Evolutionary conservation across 2,797 vertebrate species (phyloP).

Genomic region (Argyrosomus regius): DNA sequence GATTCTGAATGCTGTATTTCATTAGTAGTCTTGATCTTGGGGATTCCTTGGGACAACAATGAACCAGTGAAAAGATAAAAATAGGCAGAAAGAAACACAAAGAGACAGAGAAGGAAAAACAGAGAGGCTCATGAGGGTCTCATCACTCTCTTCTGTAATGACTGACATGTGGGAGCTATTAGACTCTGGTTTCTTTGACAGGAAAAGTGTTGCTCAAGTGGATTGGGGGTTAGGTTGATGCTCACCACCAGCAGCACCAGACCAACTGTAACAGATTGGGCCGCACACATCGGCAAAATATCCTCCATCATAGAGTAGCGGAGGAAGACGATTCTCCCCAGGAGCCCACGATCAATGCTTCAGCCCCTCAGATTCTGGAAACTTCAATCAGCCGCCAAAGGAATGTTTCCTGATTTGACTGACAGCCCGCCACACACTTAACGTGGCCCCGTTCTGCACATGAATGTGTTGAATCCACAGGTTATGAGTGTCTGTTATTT

Average conservation of each 20-base stretch:
- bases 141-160: slow-evolving; percentile 57
- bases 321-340: slow-evolving; percentile 3
- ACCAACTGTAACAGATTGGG: slow-evolving; percentile 13
- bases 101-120: slow-evolving; percentile 48
- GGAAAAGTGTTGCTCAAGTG: slow-evolving; percentile 60
- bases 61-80: slow-evolving; percentile 14
- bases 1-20: slow-evolving; percentile 17
- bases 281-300: slow-evolving; percentile 25
- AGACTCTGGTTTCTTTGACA: slow-evolving; percentile 65
- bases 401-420: slow-evolving; percentile 44
- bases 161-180: slow-evolving; percentile 75
- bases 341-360: slow-evolving; percentile 20
- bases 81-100: slow-evolving; percentile 26
- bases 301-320: slow-evolving; percentile 22
- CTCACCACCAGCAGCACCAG: slow-evolving; percentile 38
- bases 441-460: not conserved
- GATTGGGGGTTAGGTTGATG: slow-evolving; percentile 13
- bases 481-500: slow-evolving; percentile 16
- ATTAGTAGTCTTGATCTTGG: not conserved
- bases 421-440: slow-evolving; percentile 26
- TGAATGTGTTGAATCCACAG: slow-evolving; percentile 6
- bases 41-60: slow-evolving; percentile 7
- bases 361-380: slow-evolving; percentile 35
- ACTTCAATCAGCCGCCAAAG: slow-evolving; percentile 40
- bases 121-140: slow-evolving; percentile 37